Evolutionary conservation across 2,797 vertebrate species (phyloP).

Genomic region (Myotis findleyi): DNA sequence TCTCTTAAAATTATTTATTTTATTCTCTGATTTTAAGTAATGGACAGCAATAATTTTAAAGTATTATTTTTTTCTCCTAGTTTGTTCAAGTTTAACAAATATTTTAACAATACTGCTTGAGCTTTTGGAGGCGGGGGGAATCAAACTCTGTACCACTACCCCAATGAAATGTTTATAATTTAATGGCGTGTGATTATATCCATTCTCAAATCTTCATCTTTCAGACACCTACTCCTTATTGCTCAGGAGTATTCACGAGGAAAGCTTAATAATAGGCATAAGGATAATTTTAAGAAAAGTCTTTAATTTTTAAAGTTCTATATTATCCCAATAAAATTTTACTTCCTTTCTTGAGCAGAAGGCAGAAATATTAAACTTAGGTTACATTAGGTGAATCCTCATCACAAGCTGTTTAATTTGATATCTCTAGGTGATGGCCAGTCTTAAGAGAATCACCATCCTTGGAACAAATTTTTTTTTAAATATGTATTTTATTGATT

Average conservation of each 20-base stretch:
- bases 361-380: slow-evolving; percentile 46
- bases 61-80: background rate
- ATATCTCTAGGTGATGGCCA: background rate
- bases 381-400: slow-evolving; percentile 44
- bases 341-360: slow-evolving; percentile 24
- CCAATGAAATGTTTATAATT: slow-evolving; percentile 1
- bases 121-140: background rate
- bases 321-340: slow-evolving; percentile 60
- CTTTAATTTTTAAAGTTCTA: slow-evolving; percentile 60
- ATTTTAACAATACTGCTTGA: background rate
- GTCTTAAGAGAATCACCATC: background rate
- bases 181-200: background rate
- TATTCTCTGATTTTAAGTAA: background rate
- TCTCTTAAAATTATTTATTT: slow-evolving; percentile 14
- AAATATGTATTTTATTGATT: too few relatives aligned
- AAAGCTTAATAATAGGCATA: slow-evolving; percentile 50
- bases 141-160: background rate
- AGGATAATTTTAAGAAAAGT: slow-evolving; percentile 50
- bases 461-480: background rate
- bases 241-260: slow-evolving; percentile 30
- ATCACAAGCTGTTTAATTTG: background rate
- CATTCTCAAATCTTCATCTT: background rate
- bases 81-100: background rate
- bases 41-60: background rate
- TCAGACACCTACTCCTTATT: background rate